Evolutionary conservation across 2,797 vertebrate genomes (phyloP).

Genomic region (Chaetophractus vellerosus): DNA sequence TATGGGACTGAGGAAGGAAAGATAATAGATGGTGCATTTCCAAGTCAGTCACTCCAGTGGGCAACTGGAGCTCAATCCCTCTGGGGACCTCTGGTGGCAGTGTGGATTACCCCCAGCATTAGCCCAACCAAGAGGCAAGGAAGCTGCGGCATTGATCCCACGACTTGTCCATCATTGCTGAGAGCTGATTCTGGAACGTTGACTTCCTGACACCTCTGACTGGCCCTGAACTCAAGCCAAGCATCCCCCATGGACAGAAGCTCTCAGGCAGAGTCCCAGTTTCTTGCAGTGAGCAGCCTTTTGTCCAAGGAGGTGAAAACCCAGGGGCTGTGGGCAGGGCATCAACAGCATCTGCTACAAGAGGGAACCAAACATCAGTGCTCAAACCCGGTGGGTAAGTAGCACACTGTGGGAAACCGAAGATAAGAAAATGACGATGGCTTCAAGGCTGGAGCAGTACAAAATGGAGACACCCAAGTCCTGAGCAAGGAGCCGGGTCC

Average conservation of each 20-base stretch:
- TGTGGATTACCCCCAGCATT: background rate
- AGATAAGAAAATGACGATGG: background rate
- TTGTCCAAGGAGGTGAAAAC: background rate
- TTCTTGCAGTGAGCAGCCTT: background rate
- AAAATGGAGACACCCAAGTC: background rate
- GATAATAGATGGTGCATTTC: background rate
- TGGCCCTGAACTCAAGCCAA: background rate
- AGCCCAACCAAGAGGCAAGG: background rate
- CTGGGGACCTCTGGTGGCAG: background rate
- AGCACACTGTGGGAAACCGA: background rate
- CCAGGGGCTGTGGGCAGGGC: too few species aligned
- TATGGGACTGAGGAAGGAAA: background rate
- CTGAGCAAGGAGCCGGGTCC: background rate
- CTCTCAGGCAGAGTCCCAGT: background rate
- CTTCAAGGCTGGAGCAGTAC: background rate
- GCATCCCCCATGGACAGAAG: too few species aligned
- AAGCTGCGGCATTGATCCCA: background rate
- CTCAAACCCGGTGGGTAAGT: background rate
- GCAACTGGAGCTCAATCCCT: background rate
- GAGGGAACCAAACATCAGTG: background rate
- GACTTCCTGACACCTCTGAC: background rate
- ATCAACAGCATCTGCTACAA: background rate
- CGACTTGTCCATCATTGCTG: fast-evolving
- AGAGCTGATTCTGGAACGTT: background rate
- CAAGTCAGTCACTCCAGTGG: background rate